phyloP scores from a whole-genome alignment of 2,888 invertebrate species.

The Leucophenga montana region DNA sequence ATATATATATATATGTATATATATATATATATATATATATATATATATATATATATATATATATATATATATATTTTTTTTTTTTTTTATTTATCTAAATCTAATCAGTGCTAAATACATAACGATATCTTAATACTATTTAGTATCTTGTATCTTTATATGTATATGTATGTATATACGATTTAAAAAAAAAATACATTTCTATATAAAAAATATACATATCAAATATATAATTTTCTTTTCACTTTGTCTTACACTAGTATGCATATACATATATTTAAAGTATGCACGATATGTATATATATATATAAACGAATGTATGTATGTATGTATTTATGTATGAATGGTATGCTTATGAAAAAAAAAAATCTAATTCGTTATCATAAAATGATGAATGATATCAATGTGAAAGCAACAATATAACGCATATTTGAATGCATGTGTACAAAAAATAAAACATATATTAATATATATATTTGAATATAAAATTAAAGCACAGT shows the following conservation, averaged over 20 bases:
- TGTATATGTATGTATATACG: conserved; percentile 29
- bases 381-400: conserved; percentile 55
- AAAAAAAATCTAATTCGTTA: background rate
- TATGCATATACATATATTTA: background rate
- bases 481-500: conserved; percentile 2
- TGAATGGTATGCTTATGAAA: conserved; percentile 6
- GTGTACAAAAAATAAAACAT: conserved; percentile 40
- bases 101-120: conserved; percentile 65
- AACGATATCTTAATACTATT: conserved; percentile 47
- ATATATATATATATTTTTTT: conserved; percentile 38
- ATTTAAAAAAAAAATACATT: conserved; percentile 2
- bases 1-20: too few relatives aligned
- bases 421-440: conserved; percentile 17
- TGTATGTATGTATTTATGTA: conserved; percentile 11
- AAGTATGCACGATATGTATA: too few relatives aligned
- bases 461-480: conserved; percentile 28
- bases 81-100: conserved; percentile 48
- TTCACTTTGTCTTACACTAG: background rate
- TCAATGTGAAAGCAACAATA: conserved; percentile 64
- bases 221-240: background rate
- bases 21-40: too few relatives aligned
- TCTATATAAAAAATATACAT: background rate
- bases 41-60: conserved; percentile 22
- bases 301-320: background rate
- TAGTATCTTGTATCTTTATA: conserved; percentile 45